Evolutionary conservation across 2,888 invertebrate genomes (phyloP), one percentile per base, ranked within the genome.

Genomic region (Lingula anatina): DNA sequence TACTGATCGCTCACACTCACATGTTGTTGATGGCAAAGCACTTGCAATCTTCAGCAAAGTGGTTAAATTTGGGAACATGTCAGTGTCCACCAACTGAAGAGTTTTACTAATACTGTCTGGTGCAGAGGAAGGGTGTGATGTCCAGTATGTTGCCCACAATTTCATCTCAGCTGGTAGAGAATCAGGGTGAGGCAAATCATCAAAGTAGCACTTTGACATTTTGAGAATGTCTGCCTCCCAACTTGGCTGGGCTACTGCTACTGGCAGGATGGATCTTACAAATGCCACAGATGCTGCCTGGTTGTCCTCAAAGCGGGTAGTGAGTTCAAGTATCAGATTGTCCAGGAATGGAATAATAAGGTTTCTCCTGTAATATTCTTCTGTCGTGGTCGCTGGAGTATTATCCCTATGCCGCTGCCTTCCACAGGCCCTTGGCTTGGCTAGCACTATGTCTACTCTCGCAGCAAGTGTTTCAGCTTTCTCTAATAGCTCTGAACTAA

Each of bases 1-100:
- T 24, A 55, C 38, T 1, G 46, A 44, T n/a, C 50, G 36, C 25
- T 54, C 53, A 12, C 42, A 47, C 4, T 47, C 28, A 7, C 50
- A 42, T 18, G 48, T 55, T 5, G 52, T 47, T 9, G 48, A 41
- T n/a, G 52, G 52, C 44, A 55, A 46, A 2, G 55, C 48, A 9
- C 38, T 31, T 2, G 49, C 44, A 3, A 49, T 41, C 4, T 28
- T 27, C 28, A 44, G 39, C 18, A 46, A 36, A 3, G 18, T 42
- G 24, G 27, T 42, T 20, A 53, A 45, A 37, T 53, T 45, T 25
- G 53, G 55, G 23, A 48, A 49, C 42, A 52, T 35, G 35, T 46
- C 23, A 27, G 36, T 26, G 42, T 48, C 50, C 18, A 44, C 50
- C 2, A 12, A 18, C 35, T 46, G 27, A 24, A 53, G 28, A 21